Percentiles rank a stretch among this genome's conserved stretches.
Conservation (phyloP, 2,888 invertebrate species). For the Pristionchus japonicus region DNA sequence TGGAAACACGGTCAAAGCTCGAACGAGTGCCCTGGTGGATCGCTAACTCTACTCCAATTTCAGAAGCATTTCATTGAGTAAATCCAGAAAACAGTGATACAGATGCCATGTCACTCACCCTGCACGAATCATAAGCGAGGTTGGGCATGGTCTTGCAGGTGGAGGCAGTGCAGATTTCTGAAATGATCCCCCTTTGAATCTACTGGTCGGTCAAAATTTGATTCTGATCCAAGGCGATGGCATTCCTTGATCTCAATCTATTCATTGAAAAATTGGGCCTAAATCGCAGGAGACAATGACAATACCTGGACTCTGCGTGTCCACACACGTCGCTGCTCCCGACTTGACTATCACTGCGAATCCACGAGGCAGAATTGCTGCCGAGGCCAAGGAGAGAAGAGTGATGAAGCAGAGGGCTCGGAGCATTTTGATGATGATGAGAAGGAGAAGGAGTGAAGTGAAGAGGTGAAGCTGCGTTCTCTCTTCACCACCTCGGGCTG, state of each 20-base stretch:
- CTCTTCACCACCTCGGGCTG: not conserved
- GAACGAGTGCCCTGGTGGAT: no score
- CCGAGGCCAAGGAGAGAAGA: not conserved
- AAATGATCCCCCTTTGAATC: no score
- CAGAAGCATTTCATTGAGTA: no score
- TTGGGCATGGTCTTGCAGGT: not conserved
- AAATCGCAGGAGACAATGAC: no score
- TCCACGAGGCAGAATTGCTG: not conserved
- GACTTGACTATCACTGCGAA: not conserved
- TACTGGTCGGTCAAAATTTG: no score
- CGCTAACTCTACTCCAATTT: no score
- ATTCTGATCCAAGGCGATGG: no score
- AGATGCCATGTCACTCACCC: no score
- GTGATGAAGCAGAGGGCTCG: not conserved
- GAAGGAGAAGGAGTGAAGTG: not conserved
- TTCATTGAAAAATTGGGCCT: no score
- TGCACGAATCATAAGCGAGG: not conserved
- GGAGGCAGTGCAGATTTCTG: constrained; percentile 20
- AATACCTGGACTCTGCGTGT: not conserved
- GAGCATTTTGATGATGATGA: not conserved
- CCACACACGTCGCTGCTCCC: not conserved
- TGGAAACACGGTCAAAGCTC: no score
- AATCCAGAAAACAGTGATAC: no score
- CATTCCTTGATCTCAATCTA: no score
- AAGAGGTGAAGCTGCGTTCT: not conserved